A percentile compares a stretch with the other conserved stretches of the same genome.
phyloP scores from a whole-genome alignment of 2,113 vertebrate species.

The Desmodus rotundus region DNA sequence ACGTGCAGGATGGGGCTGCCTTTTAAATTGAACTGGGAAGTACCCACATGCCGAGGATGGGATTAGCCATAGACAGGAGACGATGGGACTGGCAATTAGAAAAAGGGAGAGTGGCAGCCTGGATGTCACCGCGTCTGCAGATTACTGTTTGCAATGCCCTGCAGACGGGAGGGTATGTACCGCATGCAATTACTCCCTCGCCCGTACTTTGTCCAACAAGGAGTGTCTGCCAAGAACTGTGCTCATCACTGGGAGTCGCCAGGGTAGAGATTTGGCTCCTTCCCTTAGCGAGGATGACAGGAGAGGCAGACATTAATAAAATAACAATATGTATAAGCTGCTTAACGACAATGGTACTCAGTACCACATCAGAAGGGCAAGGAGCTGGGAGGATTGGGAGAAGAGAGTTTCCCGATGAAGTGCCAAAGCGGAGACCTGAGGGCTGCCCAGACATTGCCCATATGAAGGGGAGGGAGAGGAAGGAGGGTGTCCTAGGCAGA shows the following conservation, averaged over 20 bases:
- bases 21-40: not conserved
- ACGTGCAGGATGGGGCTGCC: not conserved
- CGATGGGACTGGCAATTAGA: not conserved
- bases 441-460: rapidly evolving
- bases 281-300: not conserved
- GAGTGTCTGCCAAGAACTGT: not conserved
- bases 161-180: not conserved
- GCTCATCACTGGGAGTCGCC: not conserved
- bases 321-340: not conserved
- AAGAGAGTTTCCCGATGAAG: not conserved
- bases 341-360: not conserved
- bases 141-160: not conserved
- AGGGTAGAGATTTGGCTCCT: not conserved
- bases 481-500: not conserved
- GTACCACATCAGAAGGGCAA: no score
- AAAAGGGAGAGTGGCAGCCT: not conserved
- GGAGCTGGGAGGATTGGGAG: not conserved
- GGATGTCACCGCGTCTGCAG: not conserved
- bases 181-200: not conserved
- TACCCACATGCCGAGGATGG: not conserved
- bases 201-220: not conserved
- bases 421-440: not conserved
- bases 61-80: not conserved
- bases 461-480: not conserved
- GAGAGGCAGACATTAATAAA: not conserved